A percentile compares a stretch with the other conserved stretches of the same genome.
Evolutionary conservation across 2,888 invertebrate species (phyloP).

Genomic region (Ophion ventricosus): DNA sequence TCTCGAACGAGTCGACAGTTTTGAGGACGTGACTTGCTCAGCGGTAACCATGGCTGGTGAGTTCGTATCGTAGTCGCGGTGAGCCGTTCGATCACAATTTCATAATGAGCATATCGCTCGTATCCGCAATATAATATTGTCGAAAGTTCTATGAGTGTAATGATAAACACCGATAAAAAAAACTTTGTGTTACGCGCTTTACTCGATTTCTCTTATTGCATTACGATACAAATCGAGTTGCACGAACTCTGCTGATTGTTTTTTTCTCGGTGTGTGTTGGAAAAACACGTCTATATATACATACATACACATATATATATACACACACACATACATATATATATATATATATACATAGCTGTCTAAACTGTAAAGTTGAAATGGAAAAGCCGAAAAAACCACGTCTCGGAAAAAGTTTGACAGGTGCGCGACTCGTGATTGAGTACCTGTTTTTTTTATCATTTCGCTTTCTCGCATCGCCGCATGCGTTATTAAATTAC

Average conservation of each 20-base stretch:
- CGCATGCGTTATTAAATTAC: too few species aligned
- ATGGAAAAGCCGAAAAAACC: conserved; percentile 54
- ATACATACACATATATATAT: neutral
- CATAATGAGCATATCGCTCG: neutral
- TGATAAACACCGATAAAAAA: neutral
- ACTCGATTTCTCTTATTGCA: too few species aligned
- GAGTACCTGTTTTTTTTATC: neutral
- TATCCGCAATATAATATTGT: neutral
- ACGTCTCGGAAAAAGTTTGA: conserved; percentile 47
- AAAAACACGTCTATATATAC: neutral
- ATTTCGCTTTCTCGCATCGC: neutral
- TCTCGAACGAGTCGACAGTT: conserved; percentile 48
- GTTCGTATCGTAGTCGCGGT: conserved; percentile 67
- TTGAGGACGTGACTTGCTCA: conserved; percentile 81
- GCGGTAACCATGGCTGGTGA: conserved; percentile 82
- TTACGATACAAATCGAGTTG: too few species aligned
- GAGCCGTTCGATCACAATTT: conserved; percentile 6
- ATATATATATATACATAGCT: neutral
- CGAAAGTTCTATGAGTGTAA: neutral
- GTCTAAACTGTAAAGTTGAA: neutral
- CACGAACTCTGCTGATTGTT: neutral
- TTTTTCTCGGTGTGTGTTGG: neutral
- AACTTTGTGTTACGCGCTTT: neutral
- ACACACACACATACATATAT: neutral
- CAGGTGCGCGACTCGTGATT: conserved; percentile 53